These are phyloP conservation scores for Pseudomyrmex cubaensis DNA, from an alignment of 1,140 invertebrate species.

Conservation along the genomic window DNA sequence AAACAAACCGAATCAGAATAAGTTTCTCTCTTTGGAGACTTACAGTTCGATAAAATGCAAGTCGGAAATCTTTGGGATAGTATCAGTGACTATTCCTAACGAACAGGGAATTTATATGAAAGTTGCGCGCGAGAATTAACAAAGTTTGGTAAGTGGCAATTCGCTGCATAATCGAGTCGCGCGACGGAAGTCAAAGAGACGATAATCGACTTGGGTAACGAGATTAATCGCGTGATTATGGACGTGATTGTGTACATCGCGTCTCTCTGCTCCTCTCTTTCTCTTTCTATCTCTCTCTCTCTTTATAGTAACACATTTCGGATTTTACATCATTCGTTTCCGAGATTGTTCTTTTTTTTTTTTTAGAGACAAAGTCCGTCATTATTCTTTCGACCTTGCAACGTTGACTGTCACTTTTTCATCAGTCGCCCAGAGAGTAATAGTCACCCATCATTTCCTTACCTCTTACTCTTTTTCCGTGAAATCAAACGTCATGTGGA, in stretches of 20 bases:
- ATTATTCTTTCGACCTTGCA: slow-evolving; percentile 14
- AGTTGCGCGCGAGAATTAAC: slow-evolving; percentile 46
- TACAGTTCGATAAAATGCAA: slow-evolving; percentile 18
- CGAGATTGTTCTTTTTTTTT: neutral
- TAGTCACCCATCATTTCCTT: neutral
- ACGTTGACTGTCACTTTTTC: slow-evolving; percentile 11
- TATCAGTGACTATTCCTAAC: slow-evolving; percentile 46
- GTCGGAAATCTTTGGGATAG: slow-evolving; percentile 1
- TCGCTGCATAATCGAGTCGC: slow-evolving; percentile 48
- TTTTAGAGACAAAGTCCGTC: neutral
- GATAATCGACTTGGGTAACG: slow-evolving; percentile 56
- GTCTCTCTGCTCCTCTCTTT: neutral
- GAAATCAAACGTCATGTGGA: slow-evolving; percentile 74
- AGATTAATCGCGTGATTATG: slow-evolving; percentile 51
- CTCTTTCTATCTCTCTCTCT: no score
- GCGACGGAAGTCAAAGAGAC: slow-evolving; percentile 51
- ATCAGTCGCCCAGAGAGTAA: neutral
- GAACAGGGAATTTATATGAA: slow-evolving; percentile 32
- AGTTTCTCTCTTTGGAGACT: neutral
- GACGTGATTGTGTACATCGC: neutral
- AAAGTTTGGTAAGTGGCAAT: slow-evolving; percentile 56
- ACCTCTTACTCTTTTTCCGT: slow-evolving; percentile 20
- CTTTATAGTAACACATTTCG: neutral
- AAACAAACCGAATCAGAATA: neutral
- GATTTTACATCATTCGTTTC: neutral